These are phyloP conservation scores for Smutsia temminckii DNA, from an alignment of 2,797 vertebrate genomes.

Conservation along the genomic window DNA sequence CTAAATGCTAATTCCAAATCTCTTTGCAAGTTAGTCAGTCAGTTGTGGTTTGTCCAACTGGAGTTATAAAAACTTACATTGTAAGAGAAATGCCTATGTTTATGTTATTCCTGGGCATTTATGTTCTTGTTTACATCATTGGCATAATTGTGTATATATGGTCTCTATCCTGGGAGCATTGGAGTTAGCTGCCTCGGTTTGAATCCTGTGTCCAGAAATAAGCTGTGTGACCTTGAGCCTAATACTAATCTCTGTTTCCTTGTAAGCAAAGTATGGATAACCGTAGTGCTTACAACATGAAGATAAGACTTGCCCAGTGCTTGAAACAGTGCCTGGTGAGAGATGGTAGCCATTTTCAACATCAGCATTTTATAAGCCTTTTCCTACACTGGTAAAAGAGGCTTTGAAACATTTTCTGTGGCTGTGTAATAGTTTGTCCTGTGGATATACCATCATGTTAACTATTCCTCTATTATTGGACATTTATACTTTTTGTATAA, in stretches of 20 bases:
- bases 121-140: neutral
- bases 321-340: neutral
- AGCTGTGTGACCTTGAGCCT: neutral
- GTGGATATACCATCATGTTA: neutral
- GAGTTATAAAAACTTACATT: conserved; percentile 2
- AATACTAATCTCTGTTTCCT: neutral
- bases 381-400: neutral
- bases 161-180: neutral
- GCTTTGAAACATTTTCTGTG: neutral
- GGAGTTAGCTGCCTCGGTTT: neutral
- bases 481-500: neutral
- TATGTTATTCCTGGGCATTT: neutral
- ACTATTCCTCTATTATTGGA: neutral
- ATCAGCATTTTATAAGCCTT: neutral
- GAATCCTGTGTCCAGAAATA: neutral
- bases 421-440: neutral
- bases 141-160: neutral
- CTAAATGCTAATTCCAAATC: neutral
- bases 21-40: conserved; percentile 4
- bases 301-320: neutral
- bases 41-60: neutral
- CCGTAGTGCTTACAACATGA: no score
- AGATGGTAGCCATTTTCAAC: neutral
- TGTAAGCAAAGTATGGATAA: neutral
- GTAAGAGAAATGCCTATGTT: neutral